Evolutionary conservation across 2,888 invertebrate species (phyloP).

Genomic region (Tenthredo amoena): DNA sequence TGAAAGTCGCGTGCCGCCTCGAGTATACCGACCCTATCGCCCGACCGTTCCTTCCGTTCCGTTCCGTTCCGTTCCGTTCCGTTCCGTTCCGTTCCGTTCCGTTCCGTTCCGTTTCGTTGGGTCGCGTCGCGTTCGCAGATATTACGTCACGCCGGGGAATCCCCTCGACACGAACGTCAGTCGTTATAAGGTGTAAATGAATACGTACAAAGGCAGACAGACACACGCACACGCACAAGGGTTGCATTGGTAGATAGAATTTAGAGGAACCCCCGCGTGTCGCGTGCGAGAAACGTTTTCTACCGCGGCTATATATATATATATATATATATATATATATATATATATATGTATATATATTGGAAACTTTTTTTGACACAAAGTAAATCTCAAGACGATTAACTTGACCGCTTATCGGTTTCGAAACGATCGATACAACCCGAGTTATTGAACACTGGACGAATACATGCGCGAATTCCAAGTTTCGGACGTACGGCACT

Average conservation of each 20-base stretch:
- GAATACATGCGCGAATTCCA: too few species aligned
- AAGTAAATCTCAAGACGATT: too few species aligned
- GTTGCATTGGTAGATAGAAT: not conserved
- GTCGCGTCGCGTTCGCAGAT: not conserved
- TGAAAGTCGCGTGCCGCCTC: conserved; percentile 32
- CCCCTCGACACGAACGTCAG: conserved; percentile 27
- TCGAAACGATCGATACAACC: too few species aligned
- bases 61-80: not conserved
- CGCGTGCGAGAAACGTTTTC: not conserved
- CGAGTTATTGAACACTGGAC: too few species aligned
- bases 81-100: not conserved
- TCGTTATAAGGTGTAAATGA: not conserved
- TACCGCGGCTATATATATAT: not conserved
- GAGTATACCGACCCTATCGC: not conserved
- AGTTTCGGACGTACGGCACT: too few species aligned
- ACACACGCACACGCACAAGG: not conserved
- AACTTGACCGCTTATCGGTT: too few species aligned
- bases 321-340: too few species aligned
- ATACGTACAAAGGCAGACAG: not conserved
- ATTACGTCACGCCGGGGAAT: conserved; percentile 47
- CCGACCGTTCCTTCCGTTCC: not conserved
- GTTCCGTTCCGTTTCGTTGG: too few species aligned
- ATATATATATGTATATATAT: not conserved
- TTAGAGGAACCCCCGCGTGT: conserved; percentile 16
- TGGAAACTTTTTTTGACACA: too few species aligned